phyloP scores from a whole-genome alignment of 2,888 invertebrate species.

The Rotaria magnacalcarata region DNA sequence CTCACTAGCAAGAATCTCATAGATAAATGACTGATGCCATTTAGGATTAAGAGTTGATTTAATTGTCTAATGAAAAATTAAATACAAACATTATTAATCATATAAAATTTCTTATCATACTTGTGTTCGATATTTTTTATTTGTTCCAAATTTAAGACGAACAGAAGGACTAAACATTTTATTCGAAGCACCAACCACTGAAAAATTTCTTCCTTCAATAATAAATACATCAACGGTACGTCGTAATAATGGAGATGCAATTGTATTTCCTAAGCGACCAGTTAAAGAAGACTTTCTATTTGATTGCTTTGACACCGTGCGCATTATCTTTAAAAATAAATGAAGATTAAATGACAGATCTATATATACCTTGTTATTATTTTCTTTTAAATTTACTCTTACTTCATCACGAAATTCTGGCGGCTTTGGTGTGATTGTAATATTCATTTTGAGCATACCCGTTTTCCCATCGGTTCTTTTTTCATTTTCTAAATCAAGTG shows the following conservation, averaged over 20 bases:
- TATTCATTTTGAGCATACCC: background rate
- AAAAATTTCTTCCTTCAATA: background rate
- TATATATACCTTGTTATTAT: too few species aligned
- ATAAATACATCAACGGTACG: background rate
- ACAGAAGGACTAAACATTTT: background rate
- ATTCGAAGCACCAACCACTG: background rate
- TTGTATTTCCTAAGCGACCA: background rate
- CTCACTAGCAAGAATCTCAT: slow-evolving; percentile 87
- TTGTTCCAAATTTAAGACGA: slow-evolving; percentile 25
- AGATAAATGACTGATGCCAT: slow-evolving; percentile 94
- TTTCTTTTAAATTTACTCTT: background rate
- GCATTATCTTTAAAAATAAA: background rate
- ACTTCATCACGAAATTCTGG: slow-evolving; percentile 34
- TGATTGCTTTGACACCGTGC: background rate
- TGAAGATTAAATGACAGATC: too few species aligned
- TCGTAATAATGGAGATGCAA: background rate
- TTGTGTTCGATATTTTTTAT: slow-evolving; percentile 18
- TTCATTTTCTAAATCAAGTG: background rate
- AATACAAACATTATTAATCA: too few species aligned
- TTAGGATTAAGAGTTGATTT: slow-evolving; percentile 79
- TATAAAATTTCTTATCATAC: background rate
- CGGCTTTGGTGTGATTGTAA: background rate
- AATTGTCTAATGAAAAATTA: slow-evolving; percentile 52
- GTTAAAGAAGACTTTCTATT: background rate
- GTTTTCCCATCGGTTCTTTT: slow-evolving; percentile 11